Base-by-base conservation (phyloP, 92 coral and sea anemone species). In the Diadumene lineata region DNA sequence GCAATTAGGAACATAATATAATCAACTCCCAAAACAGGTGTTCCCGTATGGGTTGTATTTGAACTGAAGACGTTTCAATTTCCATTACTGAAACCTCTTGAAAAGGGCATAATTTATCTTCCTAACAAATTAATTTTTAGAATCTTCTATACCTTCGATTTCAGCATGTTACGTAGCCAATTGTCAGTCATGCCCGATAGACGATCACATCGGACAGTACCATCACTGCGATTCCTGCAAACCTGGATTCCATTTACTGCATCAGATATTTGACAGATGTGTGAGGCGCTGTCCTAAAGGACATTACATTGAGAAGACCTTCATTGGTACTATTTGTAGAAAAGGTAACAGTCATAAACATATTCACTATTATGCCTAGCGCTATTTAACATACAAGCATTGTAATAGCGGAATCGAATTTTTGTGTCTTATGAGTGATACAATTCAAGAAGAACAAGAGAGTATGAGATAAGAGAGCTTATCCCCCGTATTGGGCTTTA, bases 161-260 rank as follows among this genome's bases (percentile, higher is more conserved):
- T 6, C 26, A 58, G 64, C 26, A 32, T 58, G 64, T 22, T 26
- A 10, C 7, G 64, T 58, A 7, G 64, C 64, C 29, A 58, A 58
- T 17, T 58, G 64, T 22, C 64, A 26, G 26, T 23, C 8, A 58
- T 58, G 64, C 22, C 64, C 64, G 7, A 58, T 30, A 32, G 17
- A 22, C 2, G 64, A 32, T 9, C 64, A 58, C 64, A 22, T 6
- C 26, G 64, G 64, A 2, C 29, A 23, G 29, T 25, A 10, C 17
- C 64, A 58, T 58, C 64, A 58, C 30, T 58, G 64, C 17, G 64
- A 58, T 10, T 58, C 64, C 17, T 58, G 64, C 31, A 58, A 58
- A 32, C 64, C 64, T 58, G 64, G 64, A 3, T 26, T 23, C 31
- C 64, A 58, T 32, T 22, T 58, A 17, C 64, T 10, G 30, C 64